A percentile compares a stretch with the other conserved stretches of the same genome.
phyloP scores from a whole-genome alignment of 2,888 invertebrate species.

The Drosophila trichaetosa region DNA sequence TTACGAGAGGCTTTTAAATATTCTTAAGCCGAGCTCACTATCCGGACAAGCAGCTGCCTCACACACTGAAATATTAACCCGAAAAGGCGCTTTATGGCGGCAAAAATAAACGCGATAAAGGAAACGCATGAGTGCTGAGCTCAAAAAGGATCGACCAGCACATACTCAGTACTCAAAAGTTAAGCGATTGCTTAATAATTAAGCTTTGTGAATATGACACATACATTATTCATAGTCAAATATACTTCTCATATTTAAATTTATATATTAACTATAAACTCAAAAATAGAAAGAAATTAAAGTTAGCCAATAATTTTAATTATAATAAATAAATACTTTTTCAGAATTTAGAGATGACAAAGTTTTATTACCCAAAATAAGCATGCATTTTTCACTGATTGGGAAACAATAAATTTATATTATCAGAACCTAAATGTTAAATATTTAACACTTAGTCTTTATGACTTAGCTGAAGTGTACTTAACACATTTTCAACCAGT shows the following conservation, averaged over 20 bases:
- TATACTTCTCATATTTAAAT: background rate
- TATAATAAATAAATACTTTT: background rate
- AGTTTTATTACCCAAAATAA: background rate
- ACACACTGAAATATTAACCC: constrained; percentile 51
- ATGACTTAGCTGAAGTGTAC: too few species aligned
- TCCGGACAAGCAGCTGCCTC: constrained; percentile 23
- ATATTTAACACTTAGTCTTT: background rate
- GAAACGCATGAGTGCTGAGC: background rate
- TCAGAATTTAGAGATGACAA: background rate
- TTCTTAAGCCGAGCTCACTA: background rate
- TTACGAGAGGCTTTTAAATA: constrained; percentile 30
- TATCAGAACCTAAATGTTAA: background rate
- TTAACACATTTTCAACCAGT: background rate
- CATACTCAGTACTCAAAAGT: background rate
- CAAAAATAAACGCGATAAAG: constrained; percentile 42
- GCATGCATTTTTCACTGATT: background rate
- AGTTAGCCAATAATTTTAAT: background rate
- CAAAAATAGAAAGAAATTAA: background rate
- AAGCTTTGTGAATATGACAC: background rate
- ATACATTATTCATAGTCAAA: too few species aligned
- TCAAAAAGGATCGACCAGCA: background rate
- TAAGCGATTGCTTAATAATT: background rate
- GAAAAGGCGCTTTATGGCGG: constrained; percentile 52
- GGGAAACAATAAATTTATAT: background rate
- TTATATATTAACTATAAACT: background rate